These are phyloP conservation scores for Patella vulgata DNA, from an alignment of 1,140 invertebrate species.

Conservation along the genomic window DNA sequence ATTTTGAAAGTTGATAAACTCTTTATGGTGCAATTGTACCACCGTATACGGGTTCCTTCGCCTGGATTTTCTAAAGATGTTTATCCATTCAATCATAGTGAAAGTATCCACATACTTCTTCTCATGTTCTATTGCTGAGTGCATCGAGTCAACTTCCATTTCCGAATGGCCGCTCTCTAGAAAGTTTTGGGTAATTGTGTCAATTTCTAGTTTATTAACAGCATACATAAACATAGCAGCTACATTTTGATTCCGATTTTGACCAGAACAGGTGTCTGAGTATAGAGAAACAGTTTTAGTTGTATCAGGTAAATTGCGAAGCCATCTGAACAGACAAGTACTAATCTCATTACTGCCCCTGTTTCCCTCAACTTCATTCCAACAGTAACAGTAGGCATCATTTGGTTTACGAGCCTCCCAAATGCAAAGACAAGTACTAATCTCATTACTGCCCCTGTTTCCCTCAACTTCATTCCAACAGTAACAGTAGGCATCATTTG, in stretches of 20 bases:
- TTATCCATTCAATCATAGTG: slow-evolving; percentile 14
- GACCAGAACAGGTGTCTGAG: slow-evolving; percentile 31
- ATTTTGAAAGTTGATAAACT: slow-evolving; percentile 5
- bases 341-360: no score
- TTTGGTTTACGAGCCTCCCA: no score
- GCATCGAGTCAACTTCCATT: slow-evolving; percentile 31
- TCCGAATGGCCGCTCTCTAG: slow-evolving; percentile 30
- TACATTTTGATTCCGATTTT: slow-evolving; percentile 30
- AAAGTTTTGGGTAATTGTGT: slow-evolving; percentile 30
- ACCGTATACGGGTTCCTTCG: slow-evolving; percentile 5
- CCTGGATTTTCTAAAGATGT: background rate
- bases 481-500: no score
- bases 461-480: no score
- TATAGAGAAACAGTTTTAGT: slow-evolving; percentile 24
- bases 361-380: no score
- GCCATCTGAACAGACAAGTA: slow-evolving; percentile 20
- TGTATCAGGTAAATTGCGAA: slow-evolving; percentile 16
- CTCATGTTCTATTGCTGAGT: slow-evolving; percentile 21
- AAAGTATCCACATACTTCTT: slow-evolving; percentile 21
- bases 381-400: no score
- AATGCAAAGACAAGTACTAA: no score
- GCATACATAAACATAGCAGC: slow-evolving; percentile 4
- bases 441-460: no score
- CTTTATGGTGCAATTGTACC: slow-evolving; percentile 1
- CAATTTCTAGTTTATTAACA: slow-evolving; percentile 7